Evolutionary conservation across 1,140 invertebrate species (phyloP), one percentile per base, ranked within the genome.

Genomic region (Drosophila bocki): DNA sequence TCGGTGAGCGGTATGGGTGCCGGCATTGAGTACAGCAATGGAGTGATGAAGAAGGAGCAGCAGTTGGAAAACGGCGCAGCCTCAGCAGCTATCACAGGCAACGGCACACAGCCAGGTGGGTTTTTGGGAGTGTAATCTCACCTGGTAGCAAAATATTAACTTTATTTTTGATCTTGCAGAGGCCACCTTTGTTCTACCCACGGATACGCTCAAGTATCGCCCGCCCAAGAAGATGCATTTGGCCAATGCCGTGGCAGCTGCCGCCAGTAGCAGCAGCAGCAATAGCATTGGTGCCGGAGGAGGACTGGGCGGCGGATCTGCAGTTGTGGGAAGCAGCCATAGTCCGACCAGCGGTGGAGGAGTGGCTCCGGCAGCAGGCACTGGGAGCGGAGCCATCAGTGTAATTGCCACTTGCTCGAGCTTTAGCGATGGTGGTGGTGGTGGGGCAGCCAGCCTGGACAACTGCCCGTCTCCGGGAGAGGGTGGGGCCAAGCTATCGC

Each of bases 201-300:
- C 91, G 47, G 91, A 92, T 50, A 92, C 87, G 7, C 75, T 91
- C 0, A 92, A 92, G 62, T 92, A 92, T 76, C 87, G 91, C 7
- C 91, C 91, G 35, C 91, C 91, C 17, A 92, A 92, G 54, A 92
- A 92, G 68, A 92, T 92, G 91, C 91, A 91, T 59, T 53, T 92
- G 56, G 91, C 91, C 17, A 88, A 91, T 63, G 91, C 91, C 12
- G 91, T 92, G 26, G 91, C 91, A 9, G 91, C 91, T 29, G 91
- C 91, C 3, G 91, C 91, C 13, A 75, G 62, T n/a, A 76, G 62
- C 39, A 75, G 53, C 42, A 76, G 26, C 57, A 37, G 19, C 44
- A 57, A 9, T 50, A 62, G 12, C 17, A 48, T 33, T n/a, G 48
- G 26, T 32, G n/a, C 7, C 33, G n/a, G 47, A 69, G 17, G 12